Conservation (phyloP, 2,888 invertebrate species). For the Lymantria monacha region DNA sequence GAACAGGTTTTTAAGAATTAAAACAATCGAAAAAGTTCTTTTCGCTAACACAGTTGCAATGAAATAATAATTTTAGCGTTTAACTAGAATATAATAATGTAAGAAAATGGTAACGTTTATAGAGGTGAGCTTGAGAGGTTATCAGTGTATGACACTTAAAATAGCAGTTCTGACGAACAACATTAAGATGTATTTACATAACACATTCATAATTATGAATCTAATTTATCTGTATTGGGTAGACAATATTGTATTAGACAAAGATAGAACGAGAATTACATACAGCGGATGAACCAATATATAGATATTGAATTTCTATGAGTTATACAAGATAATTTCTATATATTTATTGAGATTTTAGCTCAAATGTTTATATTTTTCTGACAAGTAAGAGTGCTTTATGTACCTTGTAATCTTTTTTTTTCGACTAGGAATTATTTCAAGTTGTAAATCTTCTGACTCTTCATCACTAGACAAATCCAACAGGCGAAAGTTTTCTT, state of each 20-base stretch:
- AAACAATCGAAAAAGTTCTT: neutral
- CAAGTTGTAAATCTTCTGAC: constrained; percentile 82
- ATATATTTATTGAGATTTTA: too few relatives aligned
- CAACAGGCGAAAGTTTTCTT: constrained; percentile 85
- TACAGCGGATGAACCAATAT: too few relatives aligned
- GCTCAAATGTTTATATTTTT: too few relatives aligned
- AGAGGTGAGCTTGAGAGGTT: neutral
- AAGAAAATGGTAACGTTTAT: neutral
- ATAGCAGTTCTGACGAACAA: neutral
- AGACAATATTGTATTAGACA: neutral
- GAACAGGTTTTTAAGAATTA: too few relatives aligned
- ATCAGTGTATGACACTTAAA: neutral
- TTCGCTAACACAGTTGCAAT: too few relatives aligned
- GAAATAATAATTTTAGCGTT: neutral
- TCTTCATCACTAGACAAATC: constrained; percentile 84
- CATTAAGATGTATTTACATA: too few relatives aligned
- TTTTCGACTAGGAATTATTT: constrained; percentile 80
- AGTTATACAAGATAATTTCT: neutral
- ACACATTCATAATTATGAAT: too few relatives aligned
- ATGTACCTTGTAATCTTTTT: constrained; percentile 80
- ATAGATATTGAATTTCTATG: neutral
- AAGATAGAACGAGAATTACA: neutral
- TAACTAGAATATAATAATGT: neutral
- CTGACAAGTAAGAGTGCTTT: too few relatives aligned
- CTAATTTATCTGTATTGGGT: neutral